Conservation (phyloP, 2,888 invertebrate species). For the Sicus ferrugineus region DNA sequence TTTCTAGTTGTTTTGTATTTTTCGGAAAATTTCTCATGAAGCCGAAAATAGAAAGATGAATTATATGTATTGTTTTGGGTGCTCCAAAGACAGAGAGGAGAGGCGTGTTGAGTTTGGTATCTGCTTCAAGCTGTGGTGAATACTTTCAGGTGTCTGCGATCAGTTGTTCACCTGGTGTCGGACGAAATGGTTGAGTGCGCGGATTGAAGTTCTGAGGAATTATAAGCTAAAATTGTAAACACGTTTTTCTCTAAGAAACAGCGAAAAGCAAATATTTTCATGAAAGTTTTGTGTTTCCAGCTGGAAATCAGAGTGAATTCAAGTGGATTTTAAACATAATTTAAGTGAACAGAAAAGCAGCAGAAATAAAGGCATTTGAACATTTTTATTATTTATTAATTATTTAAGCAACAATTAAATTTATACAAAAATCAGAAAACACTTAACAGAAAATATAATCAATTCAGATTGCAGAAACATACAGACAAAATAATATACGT, state of each 20-base stretch:
- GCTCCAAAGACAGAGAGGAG: background rate
- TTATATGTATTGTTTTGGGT: conserved; percentile 43
- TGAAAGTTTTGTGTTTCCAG: background rate
- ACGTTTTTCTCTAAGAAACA: background rate
- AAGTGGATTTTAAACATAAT: conserved; percentile 24
- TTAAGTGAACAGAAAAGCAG: conserved; percentile 25
- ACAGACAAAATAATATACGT: conserved; percentile 43
- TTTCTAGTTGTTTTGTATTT: conserved; percentile 16
- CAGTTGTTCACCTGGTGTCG: conserved; percentile 18
- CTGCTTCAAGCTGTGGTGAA: background rate
- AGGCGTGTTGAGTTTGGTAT: background rate
- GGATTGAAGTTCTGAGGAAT: background rate
- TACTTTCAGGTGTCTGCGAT: background rate
- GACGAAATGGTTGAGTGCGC: background rate
- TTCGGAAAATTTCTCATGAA: conserved; percentile 24
- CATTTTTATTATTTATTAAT: conserved; percentile 24
- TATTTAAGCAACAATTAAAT: conserved; percentile 32
- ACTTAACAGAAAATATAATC: conserved; percentile 41
- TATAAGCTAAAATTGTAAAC: background rate
- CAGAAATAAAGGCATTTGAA: conserved; percentile 18
- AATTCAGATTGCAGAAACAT: conserved; percentile 31
- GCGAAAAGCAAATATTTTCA: no score
- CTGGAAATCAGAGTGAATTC: conserved; percentile 6
- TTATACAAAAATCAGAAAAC: conserved; percentile 25
- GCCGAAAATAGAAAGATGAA: conserved; percentile 52